phyloP scores from a whole-genome alignment of 2,797 vertebrate genomes.

The Lateolabrax maculatus region DNA sequence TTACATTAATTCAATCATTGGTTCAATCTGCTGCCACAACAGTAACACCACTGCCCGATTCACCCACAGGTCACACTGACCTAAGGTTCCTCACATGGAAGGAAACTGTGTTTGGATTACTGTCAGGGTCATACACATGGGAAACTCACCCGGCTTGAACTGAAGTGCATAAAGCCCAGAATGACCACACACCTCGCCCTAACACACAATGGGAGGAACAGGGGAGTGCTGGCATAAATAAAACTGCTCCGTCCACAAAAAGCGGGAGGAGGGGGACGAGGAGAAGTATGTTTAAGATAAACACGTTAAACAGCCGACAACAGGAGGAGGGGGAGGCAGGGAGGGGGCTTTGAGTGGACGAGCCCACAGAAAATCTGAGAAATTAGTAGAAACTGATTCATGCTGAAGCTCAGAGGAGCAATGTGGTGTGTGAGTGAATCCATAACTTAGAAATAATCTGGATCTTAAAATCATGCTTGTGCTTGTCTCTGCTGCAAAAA shows the following conservation, averaged over 20 bases:
- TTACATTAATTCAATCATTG: background rate
- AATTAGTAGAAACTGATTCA: constrained; percentile 23
- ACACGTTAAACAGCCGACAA: constrained; percentile 63
- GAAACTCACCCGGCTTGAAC: constrained; percentile 26
- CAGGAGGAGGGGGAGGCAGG: constrained; percentile 7
- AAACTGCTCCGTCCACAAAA: constrained; percentile 61
- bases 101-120: constrained; percentile 45
- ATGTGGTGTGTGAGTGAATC: background rate
- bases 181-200: constrained; percentile 58
- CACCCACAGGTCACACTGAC: constrained; percentile 40
- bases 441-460: background rate
- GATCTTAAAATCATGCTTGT: background rate
- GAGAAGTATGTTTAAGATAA: constrained; percentile 79
- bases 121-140: constrained; percentile 1
- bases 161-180: constrained; percentile 5
- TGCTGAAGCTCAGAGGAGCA: constrained; percentile 5
- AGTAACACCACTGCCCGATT: constrained; percentile 1
- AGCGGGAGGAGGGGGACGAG: constrained; percentile 30
- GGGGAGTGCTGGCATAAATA: constrained; percentile 58
- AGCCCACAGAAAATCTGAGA: constrained; percentile 28
- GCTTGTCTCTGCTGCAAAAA: constrained; percentile 4
- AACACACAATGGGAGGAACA: constrained; percentile 68
- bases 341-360: background rate
- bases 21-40: constrained; percentile 22
- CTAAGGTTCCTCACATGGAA: constrained; percentile 37